These are phyloP conservation scores for Corbicula japonica DNA, from an alignment of 2,888 invertebrate genomes.

Conservation along the genomic window DNA sequence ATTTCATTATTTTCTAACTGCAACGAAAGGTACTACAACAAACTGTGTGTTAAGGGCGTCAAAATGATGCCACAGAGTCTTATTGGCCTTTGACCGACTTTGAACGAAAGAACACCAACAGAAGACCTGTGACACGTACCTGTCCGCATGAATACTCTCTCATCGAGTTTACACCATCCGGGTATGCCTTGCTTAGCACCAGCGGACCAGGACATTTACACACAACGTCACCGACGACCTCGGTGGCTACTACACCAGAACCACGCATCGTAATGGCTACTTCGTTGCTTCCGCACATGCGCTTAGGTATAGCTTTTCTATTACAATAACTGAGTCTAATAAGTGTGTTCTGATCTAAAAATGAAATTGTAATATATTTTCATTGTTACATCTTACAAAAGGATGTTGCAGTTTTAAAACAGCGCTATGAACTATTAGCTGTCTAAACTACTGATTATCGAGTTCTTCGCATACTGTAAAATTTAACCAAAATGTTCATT, in stretches of 20 bases:
- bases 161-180: constrained; percentile 47
- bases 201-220: constrained; percentile 50
- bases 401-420: too few relatives aligned
- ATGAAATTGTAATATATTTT: too few relatives aligned
- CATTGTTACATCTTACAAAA: too few relatives aligned
- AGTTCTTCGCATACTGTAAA: too few relatives aligned
- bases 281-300: constrained; percentile 40
- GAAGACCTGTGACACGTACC: constrained; percentile 14
- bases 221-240: constrained; percentile 44
- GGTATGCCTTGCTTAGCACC: constrained; percentile 28
- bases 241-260: constrained; percentile 43
- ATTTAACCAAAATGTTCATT: too few relatives aligned
- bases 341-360: constrained; percentile 37
- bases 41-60: too few relatives aligned
- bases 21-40: too few relatives aligned
- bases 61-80: neutral
- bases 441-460: too few relatives aligned
- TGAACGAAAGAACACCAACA: neutral
- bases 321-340: constrained; percentile 50
- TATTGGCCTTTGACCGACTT: neutral
- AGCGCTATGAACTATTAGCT: too few relatives aligned
- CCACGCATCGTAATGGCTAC: constrained; percentile 49
- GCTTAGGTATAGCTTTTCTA: constrained; percentile 18
- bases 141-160: constrained; percentile 52
- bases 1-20: neutral